A percentile compares a stretch with the other conserved stretches of the same genome.
These are phyloP conservation scores for Sinohyriopsis cumingii DNA, from an alignment of 2,888 invertebrate species.

Conservation along the genomic window DNA sequence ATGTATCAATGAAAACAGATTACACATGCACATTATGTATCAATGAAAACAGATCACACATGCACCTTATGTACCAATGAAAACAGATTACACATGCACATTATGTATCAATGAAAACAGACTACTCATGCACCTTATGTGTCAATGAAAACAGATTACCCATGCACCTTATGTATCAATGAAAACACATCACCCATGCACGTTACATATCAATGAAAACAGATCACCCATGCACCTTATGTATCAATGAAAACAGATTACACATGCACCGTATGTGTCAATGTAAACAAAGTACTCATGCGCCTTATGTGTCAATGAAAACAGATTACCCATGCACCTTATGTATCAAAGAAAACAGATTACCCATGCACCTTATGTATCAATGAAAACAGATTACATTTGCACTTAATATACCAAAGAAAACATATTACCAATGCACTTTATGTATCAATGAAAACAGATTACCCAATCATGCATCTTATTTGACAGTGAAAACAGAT, in stretches of 20 bases:
- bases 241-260: no score
- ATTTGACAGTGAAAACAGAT: not conserved
- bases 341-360: not conserved
- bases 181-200: no score
- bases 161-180: conserved; percentile 2
- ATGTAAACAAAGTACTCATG: not conserved
- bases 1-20: no score
- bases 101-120: not conserved
- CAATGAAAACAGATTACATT: conserved; percentile 12
- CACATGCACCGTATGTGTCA: not conserved
- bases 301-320: not conserved
- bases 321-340: conserved; percentile 21
- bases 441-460: not conserved
- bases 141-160: conserved; percentile 18
- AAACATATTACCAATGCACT: no score
- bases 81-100: no score
- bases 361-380: not conserved
- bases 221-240: no score
- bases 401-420: no score
- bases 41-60: no score
- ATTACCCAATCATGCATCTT: conserved; percentile 34
- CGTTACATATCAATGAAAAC: no score
- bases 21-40: no score
- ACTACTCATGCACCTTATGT: not conserved
- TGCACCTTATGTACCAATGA: no score